phyloP scores from a whole-genome alignment of 2,888 invertebrate species.

The Leptopilina myrica region DNA sequence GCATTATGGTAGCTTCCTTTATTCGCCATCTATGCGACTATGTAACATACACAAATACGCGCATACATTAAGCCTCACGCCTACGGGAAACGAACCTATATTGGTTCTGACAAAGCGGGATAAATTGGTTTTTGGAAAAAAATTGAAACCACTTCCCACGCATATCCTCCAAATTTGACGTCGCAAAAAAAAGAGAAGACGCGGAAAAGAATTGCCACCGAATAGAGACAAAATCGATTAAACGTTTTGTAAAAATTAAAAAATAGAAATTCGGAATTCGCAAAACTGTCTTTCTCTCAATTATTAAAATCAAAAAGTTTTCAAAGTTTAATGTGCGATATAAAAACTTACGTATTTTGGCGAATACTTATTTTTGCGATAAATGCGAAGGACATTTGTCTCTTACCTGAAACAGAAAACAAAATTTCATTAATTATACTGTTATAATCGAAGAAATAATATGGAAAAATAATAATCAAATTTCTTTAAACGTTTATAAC shows the following conservation, averaged over 20 bases:
- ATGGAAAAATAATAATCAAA: too few relatives aligned
- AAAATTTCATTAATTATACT: too few relatives aligned
- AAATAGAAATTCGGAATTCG: background rate
- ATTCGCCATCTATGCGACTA: background rate
- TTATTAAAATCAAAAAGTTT: background rate
- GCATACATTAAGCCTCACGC: background rate
- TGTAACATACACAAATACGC: conserved; percentile 10
- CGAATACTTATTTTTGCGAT: too few relatives aligned
- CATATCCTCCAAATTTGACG: conserved; percentile 29
- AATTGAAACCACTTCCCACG: conserved; percentile 29
- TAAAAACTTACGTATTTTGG: too few relatives aligned
- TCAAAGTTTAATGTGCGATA: too few relatives aligned
- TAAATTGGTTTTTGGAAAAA: conserved; percentile 40
- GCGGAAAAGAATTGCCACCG: conserved; percentile 7
- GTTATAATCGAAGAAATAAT: too few relatives aligned
- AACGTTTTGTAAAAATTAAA: background rate
- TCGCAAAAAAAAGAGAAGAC: conserved; percentile 3
- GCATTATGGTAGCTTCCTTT: conserved; percentile 18
- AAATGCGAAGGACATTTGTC: too few relatives aligned
- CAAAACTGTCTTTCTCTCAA: background rate
- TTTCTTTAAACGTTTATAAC: too few relatives aligned
- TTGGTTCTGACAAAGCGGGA: conserved; percentile 37
- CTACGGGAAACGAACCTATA: conserved; percentile 29
- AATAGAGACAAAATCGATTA: conserved; percentile 19
- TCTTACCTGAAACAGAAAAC: too few relatives aligned